Evolutionary conservation across 1,140 invertebrate genomes (phyloP), one percentile per base, ranked within the genome.

Genomic region (Pteromalus puparum): DNA sequence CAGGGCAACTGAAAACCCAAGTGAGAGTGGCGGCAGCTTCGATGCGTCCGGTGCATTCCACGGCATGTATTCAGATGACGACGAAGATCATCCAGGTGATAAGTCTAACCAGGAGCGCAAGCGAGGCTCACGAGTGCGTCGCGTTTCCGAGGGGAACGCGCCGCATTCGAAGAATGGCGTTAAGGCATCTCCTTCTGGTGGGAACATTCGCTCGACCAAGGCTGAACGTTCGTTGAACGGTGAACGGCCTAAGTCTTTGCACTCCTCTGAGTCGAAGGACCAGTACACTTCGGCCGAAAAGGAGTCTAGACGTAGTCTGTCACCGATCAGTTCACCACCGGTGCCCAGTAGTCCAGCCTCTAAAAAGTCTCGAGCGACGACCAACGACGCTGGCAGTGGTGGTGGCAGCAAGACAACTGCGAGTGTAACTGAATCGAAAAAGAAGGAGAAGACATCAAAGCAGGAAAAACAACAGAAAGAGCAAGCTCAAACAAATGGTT

Each of bases 41-140:
- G 97, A 98, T 92, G 94, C 97, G 2, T 95, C 95, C 76, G 97
- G 97, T 5, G 97, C 97, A 15, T 98, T 98, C 92, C 96, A 96
- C 18, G 93, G 92, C 46, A 92, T 92, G 83, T 92, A 93, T 87
- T 94, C 94, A 1, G 94, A 95, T 79, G 95, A 95, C 76, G 94
- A 95, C 46, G 95, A 95, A n/a, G 92, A 94, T 1, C 93, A 93
- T 1, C 88, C 87, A 9, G 79, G 67, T 2, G 82, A 77, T 5
- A 85, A 87, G 83, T 81, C 84, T 21, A 86, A 90, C 26, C 48
- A 74, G 5, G 68, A 72, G 0, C 68, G 28, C 21, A 82, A 70
- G 30, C 30, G 81, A n/a, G 90, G 90, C 53, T 70, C 88, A 1
- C 87, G 92, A 81, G 87, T 88, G 42, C 88, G 92, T 28, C 89